Evolutionary conservation across 37 sponge, comb jelly and placozoan genomes (phyloP), one percentile per base, ranked within the genome.

Genomic region (Bolinopsis microptera): DNA sequence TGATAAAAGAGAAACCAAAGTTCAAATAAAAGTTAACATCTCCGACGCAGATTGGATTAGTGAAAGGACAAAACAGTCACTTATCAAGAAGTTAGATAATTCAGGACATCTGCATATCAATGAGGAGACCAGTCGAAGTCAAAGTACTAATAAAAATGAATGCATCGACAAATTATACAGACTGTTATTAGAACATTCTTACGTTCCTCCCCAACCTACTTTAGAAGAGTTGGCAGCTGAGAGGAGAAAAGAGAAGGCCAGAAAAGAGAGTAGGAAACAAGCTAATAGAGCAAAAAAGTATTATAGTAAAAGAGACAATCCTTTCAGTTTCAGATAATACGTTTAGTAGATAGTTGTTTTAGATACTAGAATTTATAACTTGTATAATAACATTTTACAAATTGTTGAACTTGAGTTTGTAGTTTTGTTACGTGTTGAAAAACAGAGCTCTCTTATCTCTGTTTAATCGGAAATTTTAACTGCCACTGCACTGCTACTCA

Each of bases 221-320:
- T 33, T 1, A 32, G 82, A 80, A 36, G 82, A 80, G 32, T 35
- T 80, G 30, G 82, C 38, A 23, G 16, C 24, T 18, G 38, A 13
- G 22, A 35, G 32, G 37, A 80, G 30, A 22, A 8, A 34, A 80
- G 82, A 32, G 30, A 35, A 24, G 8, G 37, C 37, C 3, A 27
- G 82, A 34, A 80, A 80, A 31, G 82, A 80, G 30, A 32, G 37
- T 3, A 9, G 82, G 82, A 80, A 80, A 80, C 37, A 28, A 33
- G 32, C 1, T 27, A 13, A 80, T 1, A 32, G 82, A 31, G 30
- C 82, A 36, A 80, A 80, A 80, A 80, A 80, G 82, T 80, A 80
- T 80, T 35, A 36, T 33, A 24, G 37, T 70, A 70, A 70, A 22
- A 70, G 74, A 22, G 74, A 70, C 61, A 48, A 48, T 48, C 61